phyloP scores from a whole-genome alignment of 1,140 invertebrate species.

The Pseudomyrmex cubaensis region DNA sequence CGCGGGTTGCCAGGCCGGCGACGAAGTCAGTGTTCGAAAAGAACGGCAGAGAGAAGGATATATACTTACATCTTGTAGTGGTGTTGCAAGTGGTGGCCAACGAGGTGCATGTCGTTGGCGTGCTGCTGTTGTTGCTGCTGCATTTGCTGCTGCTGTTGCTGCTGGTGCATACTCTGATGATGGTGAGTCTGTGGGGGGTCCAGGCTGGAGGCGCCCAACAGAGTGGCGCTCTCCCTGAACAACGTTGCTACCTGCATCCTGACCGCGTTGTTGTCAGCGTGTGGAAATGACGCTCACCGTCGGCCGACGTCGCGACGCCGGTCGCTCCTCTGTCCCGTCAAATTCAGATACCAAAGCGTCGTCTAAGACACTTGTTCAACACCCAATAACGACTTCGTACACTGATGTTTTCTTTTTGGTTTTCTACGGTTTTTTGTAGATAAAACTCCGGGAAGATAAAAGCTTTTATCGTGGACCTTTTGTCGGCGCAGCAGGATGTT shows the following conservation, averaged over 20 bases:
- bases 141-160: constrained; percentile 76
- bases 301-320: constrained; percentile 51
- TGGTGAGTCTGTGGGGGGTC: constrained; percentile 84
- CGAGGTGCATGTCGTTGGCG: constrained; percentile 79
- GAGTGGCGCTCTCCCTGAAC: constrained; percentile 89
- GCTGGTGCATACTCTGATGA: constrained; percentile 80
- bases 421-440: no score
- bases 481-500: no score
- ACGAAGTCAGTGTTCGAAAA: constrained; percentile 40
- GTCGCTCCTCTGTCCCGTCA: neutral
- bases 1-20: constrained; percentile 5
- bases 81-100: constrained; percentile 83
- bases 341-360: neutral
- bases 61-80: constrained; percentile 84
- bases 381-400: neutral
- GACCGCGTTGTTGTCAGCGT: constrained; percentile 4
- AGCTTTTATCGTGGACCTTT: neutral
- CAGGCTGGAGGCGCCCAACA: constrained; percentile 88
- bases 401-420: no score
- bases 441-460: neutral
- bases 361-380: neutral
- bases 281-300: constrained; percentile 42
- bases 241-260: constrained; percentile 90
- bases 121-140: constrained; percentile 75
- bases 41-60: constrained; percentile 30